phyloP scores from a whole-genome alignment of 2,113 vertebrate genomes.

The Hippocampus zosterae region DNA sequence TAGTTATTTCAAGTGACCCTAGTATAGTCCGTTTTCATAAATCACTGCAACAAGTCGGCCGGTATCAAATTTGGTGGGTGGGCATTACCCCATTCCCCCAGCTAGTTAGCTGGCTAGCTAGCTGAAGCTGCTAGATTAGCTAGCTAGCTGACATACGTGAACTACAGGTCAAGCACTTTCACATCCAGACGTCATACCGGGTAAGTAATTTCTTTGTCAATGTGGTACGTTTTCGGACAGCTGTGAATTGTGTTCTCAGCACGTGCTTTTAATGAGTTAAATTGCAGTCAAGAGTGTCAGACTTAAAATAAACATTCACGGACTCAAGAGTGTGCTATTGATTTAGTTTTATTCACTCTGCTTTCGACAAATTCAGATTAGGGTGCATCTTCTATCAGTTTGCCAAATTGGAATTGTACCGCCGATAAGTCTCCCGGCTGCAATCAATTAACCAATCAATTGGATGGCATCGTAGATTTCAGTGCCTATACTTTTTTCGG shows the following conservation, averaged over 20 bases:
- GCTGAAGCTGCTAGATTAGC: slow-evolving; percentile 48
- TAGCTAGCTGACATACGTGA: slow-evolving; percentile 44
- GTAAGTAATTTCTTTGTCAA: slow-evolving; percentile 34
- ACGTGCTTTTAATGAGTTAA: neutral
- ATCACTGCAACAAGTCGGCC: slow-evolving; percentile 29
- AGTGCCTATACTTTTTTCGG: neutral
- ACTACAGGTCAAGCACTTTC: slow-evolving; percentile 5
- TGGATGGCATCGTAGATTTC: neutral
- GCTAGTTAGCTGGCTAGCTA: slow-evolving; percentile 59
- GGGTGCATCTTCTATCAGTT: neutral
- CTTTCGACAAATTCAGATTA: neutral
- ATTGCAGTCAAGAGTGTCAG: neutral
- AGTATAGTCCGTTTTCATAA: slow-evolving; percentile 23
- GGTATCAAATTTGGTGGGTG: slow-evolving; percentile 47
- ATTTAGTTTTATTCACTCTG: neutral
- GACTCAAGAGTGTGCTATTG: neutral
- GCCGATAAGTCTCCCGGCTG: slow-evolving; percentile 13
- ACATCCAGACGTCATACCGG: slow-evolving; percentile 16
- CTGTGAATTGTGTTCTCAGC: neutral
- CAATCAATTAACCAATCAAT: slow-evolving; percentile 56
- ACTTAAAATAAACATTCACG: neutral
- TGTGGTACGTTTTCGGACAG: fast-evolving
- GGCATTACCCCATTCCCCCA: slow-evolving; percentile 55
- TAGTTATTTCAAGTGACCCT: slow-evolving; percentile 42
- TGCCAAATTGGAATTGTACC: slow-evolving; percentile 10